Conservation (phyloP, 1,140 invertebrate species). For the Eriocheir sinensis region DNA sequence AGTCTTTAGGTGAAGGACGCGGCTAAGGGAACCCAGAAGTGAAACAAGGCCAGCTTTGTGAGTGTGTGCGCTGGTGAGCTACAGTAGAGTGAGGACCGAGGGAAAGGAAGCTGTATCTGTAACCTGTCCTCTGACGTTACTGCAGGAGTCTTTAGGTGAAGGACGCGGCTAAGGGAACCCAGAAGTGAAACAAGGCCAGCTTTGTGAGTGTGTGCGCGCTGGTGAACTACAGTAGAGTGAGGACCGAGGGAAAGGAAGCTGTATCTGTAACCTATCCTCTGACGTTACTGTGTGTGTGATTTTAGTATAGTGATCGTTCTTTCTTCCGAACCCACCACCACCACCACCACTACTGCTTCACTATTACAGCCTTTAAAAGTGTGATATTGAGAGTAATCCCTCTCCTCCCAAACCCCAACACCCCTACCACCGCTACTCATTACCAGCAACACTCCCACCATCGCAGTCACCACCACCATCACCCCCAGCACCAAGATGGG, state of each 20-base stretch:
- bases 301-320: background rate
- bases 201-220: background rate
- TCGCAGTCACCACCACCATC: background rate
- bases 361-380: too few species aligned
- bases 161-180: background rate
- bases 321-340: background rate
- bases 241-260: background rate
- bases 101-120: too few species aligned
- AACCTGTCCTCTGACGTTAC: too few species aligned
- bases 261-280: too few species aligned
- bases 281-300: background rate
- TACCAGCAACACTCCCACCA: background rate
- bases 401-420: too few species aligned
- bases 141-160: slow-evolving; percentile 8
- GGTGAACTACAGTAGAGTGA: background rate
- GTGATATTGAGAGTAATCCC: too few species aligned
- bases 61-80: too few species aligned
- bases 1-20: too few species aligned
- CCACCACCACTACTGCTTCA: background rate
- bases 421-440: background rate
- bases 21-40: too few species aligned
- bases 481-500: background rate
- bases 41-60: too few species aligned
- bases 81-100: too few species aligned
- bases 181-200: background rate